These are phyloP conservation scores for Rhea americana DNA, from an alignment of 2,113 vertebrate genomes.

Conservation along the genomic window DNA sequence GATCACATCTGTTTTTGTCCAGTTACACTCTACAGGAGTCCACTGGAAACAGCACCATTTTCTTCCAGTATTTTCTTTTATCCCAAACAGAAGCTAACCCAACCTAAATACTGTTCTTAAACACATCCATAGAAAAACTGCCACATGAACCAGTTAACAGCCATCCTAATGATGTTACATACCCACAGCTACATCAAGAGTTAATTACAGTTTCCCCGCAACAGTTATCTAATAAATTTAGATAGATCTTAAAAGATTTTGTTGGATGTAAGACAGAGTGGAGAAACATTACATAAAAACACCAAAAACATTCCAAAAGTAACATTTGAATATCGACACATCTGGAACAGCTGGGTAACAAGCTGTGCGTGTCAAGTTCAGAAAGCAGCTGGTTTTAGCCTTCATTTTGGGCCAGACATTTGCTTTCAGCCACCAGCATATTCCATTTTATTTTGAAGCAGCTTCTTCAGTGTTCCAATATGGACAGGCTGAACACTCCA, in stretches of 20 bases:
- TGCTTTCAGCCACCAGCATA: constrained; percentile 20
- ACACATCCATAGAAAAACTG: not conserved
- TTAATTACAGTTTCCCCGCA: not conserved
- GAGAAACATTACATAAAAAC: not conserved
- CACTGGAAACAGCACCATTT: not conserved
- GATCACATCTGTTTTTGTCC: constrained; percentile 48
- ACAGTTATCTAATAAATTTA: not conserved
- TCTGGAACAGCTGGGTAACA: constrained; percentile 50
- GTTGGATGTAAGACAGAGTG: not conserved
- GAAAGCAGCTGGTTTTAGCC: constrained; percentile 45
- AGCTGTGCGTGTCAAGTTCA: constrained; percentile 29
- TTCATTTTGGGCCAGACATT: constrained; percentile 25
- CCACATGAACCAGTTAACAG: not conserved
- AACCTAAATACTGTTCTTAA: not conserved
- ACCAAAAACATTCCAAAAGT: not conserved
- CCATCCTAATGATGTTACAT: not conserved
- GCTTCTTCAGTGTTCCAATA: constrained; percentile 52
- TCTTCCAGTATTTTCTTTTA: not conserved
- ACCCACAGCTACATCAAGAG: not conserved
- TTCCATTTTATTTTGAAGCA: constrained; percentile 29
- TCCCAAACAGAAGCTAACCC: not conserved
- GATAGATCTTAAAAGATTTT: not conserved
- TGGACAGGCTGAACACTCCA: constrained; percentile 18
- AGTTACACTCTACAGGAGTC: not conserved
- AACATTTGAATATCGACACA: constrained; percentile 3